Evolutionary conservation across 2,113 vertebrate species (phyloP).

Genomic region (Anhinga anhinga): DNA sequence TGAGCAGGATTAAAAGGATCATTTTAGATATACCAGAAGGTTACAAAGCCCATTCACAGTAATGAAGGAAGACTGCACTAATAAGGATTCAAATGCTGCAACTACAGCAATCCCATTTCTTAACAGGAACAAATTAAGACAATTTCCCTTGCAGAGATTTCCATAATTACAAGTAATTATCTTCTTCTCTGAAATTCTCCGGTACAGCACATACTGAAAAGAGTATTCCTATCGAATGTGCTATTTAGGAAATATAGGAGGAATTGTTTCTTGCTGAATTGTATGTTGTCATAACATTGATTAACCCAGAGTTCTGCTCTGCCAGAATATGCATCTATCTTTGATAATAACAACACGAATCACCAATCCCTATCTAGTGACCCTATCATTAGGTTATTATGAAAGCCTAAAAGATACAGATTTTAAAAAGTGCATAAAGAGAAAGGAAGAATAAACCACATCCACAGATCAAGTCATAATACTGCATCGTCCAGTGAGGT

Average conservation of each 20-base stretch:
- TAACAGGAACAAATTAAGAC: conserved; percentile 70
- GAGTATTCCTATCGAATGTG: conserved; percentile 46
- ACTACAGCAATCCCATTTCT: conserved; percentile 64
- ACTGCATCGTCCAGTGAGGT: neutral
- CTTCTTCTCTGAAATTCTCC: conserved; percentile 66
- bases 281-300: neutral
- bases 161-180: conserved; percentile 74
- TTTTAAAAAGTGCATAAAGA: neutral
- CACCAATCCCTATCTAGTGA: neutral
- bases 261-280: conserved; percentile 42
- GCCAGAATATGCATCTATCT: neutral
- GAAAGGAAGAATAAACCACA: neutral
- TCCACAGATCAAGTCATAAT: neutral
- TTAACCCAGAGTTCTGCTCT: neutral
- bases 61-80: conserved; percentile 61
- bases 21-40: conserved; percentile 61
- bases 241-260: conserved; percentile 59
- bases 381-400: neutral
- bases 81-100: conserved; percentile 66
- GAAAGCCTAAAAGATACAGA: neutral
- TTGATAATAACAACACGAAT: neutral
- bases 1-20: conserved; percentile 43
- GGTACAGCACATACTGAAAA: conserved; percentile 55
- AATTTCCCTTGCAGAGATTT: conserved; percentile 70
- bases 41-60: conserved; percentile 49